Evolutionary conservation across 2,888 invertebrate species (phyloP), one percentile per base, ranked within the genome.

Genomic region (Sericinus montela): DNA sequence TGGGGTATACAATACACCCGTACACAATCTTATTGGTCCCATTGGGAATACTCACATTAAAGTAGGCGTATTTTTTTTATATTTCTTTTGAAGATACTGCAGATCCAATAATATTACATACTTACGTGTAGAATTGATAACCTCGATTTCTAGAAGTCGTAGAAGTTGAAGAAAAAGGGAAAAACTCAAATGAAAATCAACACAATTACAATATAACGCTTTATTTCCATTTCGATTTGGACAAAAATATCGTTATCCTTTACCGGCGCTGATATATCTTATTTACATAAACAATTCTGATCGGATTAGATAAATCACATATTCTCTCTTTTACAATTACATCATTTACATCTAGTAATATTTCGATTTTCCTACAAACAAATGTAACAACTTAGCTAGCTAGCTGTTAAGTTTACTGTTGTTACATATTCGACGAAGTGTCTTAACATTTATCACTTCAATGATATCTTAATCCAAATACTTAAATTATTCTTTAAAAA

Each of bases 191-290:
- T n/a, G 25, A 41, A 47, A 29, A 13, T 34, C 25, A 47, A 25
- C 16, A 47, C 30, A 44, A 25, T 37, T 54, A 41, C 52, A 51
- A 51, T 56, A 48, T 43, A 50, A 58, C 44, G 15, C 48, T 58
- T 60, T 59, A 58, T 58, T 60, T 54, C 51, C 47, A 46, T 54
- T 25, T 57, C 48, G 41, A 50, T 57, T 58, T 52, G 52, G 57
- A 57, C 56, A 53, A 60, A 49, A 58, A 60, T 57, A 58, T 52
- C 49, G 45, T 51, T 55, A 51, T 56, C 52, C 54, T 49, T 53
- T 45, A 50, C 36, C 23, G n/a, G 36, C 50, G 39, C 45, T 40
- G 35, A 50, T 50, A 45, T 39, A 49, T 49, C 45, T 50, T 50
- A 50, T 50, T 45, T 50, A 50, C 50, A 50, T 30, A 29, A 44